Conservation (phyloP, 30 jellyfish, hydroid and myxozoan genomes). For the Mastigias papua region DNA sequence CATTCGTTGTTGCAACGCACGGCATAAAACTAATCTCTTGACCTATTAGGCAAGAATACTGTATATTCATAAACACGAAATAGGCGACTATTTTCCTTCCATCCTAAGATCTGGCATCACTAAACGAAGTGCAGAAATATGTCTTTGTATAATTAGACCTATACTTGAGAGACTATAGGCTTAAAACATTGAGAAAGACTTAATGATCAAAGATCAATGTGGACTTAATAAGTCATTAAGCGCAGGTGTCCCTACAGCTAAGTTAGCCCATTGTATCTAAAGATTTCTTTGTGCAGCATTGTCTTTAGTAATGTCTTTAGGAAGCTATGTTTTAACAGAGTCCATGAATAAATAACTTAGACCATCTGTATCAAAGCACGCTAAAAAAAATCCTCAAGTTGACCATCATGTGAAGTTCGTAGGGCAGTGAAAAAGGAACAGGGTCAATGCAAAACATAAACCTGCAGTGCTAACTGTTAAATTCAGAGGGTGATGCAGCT, state of each 20-base stretch:
- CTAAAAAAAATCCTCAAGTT: not conserved
- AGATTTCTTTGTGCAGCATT: not conserved
- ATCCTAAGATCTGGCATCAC: not conserved
- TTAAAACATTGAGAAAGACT: not conserved
- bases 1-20: not conserved
- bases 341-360: not conserved
- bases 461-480: not conserved
- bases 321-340: conserved; percentile 9
- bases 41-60: conserved; percentile 8
- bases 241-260: conserved; percentile 22
- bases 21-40: conserved; percentile 50
- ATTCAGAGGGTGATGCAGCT: no score
- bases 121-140: not conserved
- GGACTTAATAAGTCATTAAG: not conserved
- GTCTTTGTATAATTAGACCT: not conserved
- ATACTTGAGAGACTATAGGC: not conserved
- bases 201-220: conserved; percentile 22
- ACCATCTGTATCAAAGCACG: conserved; percentile 20
- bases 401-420: not conserved
- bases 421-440: not conserved
- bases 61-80: conserved; percentile 23
- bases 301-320: not conserved
- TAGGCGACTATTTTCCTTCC: not conserved
- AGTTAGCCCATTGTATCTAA: conserved; percentile 1
- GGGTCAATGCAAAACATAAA: not conserved